Percentiles rank a stretch among this genome's conserved stretches.
phyloP scores from a whole-genome alignment of 1,140 invertebrate genomes.

The Oryctes rhinoceros region DNA sequence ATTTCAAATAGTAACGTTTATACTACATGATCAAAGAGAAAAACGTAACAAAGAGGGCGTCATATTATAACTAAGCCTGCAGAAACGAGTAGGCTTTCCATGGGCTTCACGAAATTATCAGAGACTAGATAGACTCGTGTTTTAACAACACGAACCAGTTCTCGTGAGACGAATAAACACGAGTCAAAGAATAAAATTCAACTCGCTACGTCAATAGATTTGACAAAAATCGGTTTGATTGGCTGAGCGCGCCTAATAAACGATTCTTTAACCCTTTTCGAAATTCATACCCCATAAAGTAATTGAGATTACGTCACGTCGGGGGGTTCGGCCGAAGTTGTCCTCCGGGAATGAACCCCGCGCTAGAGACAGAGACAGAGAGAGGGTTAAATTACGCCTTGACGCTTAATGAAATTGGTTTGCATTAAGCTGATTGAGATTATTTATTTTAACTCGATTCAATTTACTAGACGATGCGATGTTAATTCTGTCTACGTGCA shows the following conservation, averaged over 20 bases:
- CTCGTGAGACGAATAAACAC: no score
- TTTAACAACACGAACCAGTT: no score
- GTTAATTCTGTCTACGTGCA: background rate
- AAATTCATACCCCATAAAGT: conserved; percentile 1
- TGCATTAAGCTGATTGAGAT: conserved; percentile 43
- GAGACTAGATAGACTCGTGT: no score
- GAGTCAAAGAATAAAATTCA: no score
- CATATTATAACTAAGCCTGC: no score
- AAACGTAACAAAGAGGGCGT: no score
- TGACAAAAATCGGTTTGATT: background rate
- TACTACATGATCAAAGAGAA: no score
- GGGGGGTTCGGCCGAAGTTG: conserved; percentile 30
- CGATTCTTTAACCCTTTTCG: background rate
- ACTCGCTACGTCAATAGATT: no score
- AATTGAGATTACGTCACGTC: conserved; percentile 20
- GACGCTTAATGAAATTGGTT: conserved; percentile 43
- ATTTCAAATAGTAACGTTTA: no score
- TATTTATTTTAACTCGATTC: conserved; percentile 16
- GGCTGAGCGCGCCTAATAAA: conserved; percentile 12
- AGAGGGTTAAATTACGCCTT: conserved; percentile 31
- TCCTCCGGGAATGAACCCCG: background rate
- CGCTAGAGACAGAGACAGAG: background rate
- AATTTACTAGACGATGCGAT: background rate
- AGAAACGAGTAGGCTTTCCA: no score
- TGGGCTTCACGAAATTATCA: no score